phyloP scores from a whole-genome alignment of 64 coral and sea anemone species.

The Cladopsammia gracilis region DNA sequence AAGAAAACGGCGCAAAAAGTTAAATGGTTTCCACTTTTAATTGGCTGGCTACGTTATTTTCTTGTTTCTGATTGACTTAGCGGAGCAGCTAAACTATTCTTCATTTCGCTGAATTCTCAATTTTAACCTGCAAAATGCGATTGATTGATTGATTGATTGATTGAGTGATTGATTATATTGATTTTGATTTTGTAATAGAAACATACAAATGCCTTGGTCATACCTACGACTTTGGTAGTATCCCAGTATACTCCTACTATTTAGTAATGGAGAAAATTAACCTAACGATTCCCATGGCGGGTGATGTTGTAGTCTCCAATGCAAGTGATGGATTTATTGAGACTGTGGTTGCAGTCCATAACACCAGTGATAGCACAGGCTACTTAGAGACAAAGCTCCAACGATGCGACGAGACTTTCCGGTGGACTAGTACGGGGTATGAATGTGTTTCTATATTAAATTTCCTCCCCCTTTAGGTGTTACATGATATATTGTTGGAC shows the following conservation, averaged over 20 bases:
- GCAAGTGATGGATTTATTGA: slow-evolving; percentile 74
- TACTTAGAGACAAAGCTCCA: slow-evolving; percentile 67
- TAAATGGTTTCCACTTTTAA: no score
- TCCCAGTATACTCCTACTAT: slow-evolving; percentile 37
- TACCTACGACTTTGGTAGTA: slow-evolving; percentile 34
- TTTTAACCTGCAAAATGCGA: no score
- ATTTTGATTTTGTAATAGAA: not conserved
- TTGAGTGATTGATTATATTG: not conserved
- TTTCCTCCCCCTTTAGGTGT: no score
- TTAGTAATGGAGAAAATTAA: slow-evolving; percentile 57
- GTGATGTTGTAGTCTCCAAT: slow-evolving; percentile 61
- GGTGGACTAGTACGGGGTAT: slow-evolving; percentile 24
- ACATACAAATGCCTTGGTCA: slow-evolving; percentile 75
- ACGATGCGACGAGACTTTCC: slow-evolving; percentile 30
- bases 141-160: not conserved
- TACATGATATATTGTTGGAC: no score
- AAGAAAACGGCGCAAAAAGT: not conserved
- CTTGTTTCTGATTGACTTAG: not conserved
- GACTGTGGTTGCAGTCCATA: slow-evolving; percentile 25
- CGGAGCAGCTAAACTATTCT: no score
- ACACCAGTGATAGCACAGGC: not conserved
- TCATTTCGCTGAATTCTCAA: no score
- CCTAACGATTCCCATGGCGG: not conserved
- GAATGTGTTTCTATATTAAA: no score
- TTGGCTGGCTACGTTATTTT: no score